Conservation (phyloP, 2,888 invertebrate species). For the Phragmatobia fuliginosa region DNA sequence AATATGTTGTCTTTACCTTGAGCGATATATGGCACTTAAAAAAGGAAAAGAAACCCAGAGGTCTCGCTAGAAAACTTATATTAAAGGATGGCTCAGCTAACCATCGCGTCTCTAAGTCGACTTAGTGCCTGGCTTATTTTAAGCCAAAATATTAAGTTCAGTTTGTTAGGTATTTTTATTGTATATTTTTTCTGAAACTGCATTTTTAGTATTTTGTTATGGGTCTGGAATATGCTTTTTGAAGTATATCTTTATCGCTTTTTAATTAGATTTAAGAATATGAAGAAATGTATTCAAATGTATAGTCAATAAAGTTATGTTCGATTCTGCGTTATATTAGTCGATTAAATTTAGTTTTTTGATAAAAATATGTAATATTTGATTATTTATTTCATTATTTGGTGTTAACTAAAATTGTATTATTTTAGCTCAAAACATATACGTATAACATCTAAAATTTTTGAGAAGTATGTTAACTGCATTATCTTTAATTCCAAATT, state of each 20-base stretch:
- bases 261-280: conserved; percentile 4
- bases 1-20: too few relatives aligned
- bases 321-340: background rate
- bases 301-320: background rate
- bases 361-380: background rate
- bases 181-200: background rate
- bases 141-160: background rate
- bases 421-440: background rate
- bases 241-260: background rate
- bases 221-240: conserved; percentile 7
- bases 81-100: too few relatives aligned
- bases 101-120: background rate
- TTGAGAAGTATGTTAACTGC: too few relatives aligned
- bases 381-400: background rate
- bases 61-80: too few relatives aligned
- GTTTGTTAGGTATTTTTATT: background rate
- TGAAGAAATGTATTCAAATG: background rate
- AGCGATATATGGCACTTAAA: background rate
- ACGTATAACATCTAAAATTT: background rate
- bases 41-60: background rate
- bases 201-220: conserved; percentile 9
- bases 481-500: background rate
- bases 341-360: background rate
- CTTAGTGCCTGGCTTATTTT: background rate
- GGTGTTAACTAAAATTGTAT: background rate